Evolutionary conservation across 2,888 invertebrate genomes (phyloP), one percentile per base, ranked within the genome.

Genomic region (Hecatera dysodea): DNA sequence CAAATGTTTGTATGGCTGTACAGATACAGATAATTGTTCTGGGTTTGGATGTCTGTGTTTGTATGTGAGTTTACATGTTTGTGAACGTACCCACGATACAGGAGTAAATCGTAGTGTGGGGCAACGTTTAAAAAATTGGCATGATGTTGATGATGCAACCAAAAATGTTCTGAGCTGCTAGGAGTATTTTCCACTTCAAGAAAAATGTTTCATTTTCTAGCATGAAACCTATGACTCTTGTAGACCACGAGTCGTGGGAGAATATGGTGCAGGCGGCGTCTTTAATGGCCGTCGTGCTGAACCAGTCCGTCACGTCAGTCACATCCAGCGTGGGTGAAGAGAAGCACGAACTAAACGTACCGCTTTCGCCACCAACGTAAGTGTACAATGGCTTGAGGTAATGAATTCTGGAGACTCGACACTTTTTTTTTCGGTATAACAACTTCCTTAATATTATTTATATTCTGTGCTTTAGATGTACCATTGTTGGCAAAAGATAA

Each of bases 241-340:
- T 95, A 8, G 90, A 92, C 66, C 95, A 91, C 53, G 92, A 94
- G 67, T 95, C 95, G 0, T 95, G 94, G 93, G 95, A 95, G 61
- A 95, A 95, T 66, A 86, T 95, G 24, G 94, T 95, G 4, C 91
- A 92, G 80, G 91, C 90, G 2, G 95, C 95, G 0, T 92, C 93
- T 0, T 90, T 87, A 33, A 94, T 95, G 90, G 94, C 92, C 0
- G 88, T 83, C 8, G 81, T 91, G 27, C 80, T 95, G 44, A 92
- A 93, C 70, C 81, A 86, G 74, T 83, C 88, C 9, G 50, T 61
- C 19, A 67, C 46, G 11, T 33, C 88, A 7, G 50, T 61, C 19
- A 67, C 46, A 9, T 33, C 44, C 15, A 61, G 56, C 22, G 55
- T 48, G 36, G 27, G 29, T 52, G 44, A 27, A 22, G 15, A 44